A percentile compares a stretch with the other conserved stretches of the same genome.
These are phyloP conservation scores for Struthidea cinerea DNA, from an alignment of 2,113 vertebrate genomes.

Conservation along the genomic window DNA sequence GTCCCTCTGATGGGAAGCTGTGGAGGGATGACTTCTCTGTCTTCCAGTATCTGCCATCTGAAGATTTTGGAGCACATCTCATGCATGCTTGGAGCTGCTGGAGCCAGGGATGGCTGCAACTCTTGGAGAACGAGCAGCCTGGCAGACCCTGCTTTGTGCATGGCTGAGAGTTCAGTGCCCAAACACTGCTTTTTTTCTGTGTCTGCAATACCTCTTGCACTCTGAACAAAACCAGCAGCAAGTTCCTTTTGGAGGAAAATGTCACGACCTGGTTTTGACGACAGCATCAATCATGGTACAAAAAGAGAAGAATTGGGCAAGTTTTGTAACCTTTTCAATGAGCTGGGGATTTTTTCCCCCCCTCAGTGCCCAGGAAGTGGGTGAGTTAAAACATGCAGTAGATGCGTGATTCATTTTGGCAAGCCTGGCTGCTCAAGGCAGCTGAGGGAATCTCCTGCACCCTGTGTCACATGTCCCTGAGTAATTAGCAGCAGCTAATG, in stretches of 20 bases:
- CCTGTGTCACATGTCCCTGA: not conserved
- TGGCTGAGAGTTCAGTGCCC: not conserved
- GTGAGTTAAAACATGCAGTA: not conserved
- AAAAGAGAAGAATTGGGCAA: not conserved
- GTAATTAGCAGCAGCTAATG: not conserved
- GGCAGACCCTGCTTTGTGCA: fast-evolving
- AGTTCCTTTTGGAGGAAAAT: not conserved
- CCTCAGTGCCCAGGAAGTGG: not conserved
- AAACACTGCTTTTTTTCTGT: not conserved
- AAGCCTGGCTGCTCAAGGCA: not conserved
- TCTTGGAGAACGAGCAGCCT: not conserved
- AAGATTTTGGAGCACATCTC: not conserved
- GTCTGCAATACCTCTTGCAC: not conserved
- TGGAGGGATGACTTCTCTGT: not conserved
- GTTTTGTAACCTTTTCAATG: not conserved
- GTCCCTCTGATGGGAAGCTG: not conserved
- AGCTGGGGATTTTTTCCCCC: not conserved
- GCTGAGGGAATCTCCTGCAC: not conserved
- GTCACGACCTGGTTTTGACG: not conserved
- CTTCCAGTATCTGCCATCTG: not conserved
- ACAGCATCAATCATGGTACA: not conserved
- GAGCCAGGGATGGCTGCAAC: not conserved
- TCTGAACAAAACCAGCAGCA: not conserved
- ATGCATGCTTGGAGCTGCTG: not conserved
- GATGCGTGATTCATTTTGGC: not conserved